Base-by-base conservation (phyloP, 1,140 invertebrate species). In the Chionoecetes opilio region DNA sequence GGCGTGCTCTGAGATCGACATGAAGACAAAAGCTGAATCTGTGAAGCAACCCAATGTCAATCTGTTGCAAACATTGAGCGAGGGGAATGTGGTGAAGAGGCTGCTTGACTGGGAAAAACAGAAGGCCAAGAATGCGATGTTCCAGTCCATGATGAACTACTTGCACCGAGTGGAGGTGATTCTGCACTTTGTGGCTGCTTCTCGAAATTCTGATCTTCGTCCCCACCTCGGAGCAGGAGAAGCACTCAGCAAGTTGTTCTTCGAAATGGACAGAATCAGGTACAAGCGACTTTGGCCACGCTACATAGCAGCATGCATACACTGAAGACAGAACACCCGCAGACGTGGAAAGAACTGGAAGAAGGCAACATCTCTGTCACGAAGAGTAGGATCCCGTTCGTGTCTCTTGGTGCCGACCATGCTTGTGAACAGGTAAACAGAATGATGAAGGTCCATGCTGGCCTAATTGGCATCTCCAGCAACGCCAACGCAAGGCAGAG, bases 401-500 rank as follows among this genome's bases (percentile, higher is more conserved):
- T 93, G 26, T 93, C 84, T 32, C 29, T 87, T 38, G 85, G 84
- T 31, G 84, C 93, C n/a, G 93, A 88, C 63, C 92, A 84, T 84
- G 92, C 35, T 38, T 86, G 82, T 31, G 46, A 88, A 88, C 84
- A 87, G n/a, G 37, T 89, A 32, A 93, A 88, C 35, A 38, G 41
- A 46, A 38, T 89, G 93, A 93, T 89, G 93, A 93, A 87, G 46
- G 32, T 88, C 37, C 82, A 87, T 53, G 35, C 41, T 89, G 86
- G 31, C 38, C 46, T 93, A 8, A 88, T 82, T 88, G 38, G 96
- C 93, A 96, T 96, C 37, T 96, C 96, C 29, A 95, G 95, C 41
- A 96, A 96, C 90, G 93, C 89, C 63, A 96, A 96, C 95, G 92
- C 94, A 32, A 75, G 95, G 92, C 92, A 96, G 35, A 82, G 90